These are phyloP conservation scores for Boulengeromyrus knoepffleri DNA, from an alignment of 2,113 vertebrate species.

Conservation along the genomic window DNA sequence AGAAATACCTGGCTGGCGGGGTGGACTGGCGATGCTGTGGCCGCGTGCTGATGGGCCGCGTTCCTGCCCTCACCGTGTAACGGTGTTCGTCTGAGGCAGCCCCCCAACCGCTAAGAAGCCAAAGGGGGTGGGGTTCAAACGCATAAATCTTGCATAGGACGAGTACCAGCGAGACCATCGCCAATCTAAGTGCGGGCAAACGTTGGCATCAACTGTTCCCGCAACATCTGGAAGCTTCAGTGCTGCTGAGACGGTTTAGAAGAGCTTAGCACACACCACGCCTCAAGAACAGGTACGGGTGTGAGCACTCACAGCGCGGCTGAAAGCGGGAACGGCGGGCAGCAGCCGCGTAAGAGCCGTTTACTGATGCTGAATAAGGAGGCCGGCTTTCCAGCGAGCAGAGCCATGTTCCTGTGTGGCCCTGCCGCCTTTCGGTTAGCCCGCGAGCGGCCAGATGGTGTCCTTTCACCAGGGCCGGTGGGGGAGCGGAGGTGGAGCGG, in stretches of 20 bases:
- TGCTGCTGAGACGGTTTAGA: neutral
- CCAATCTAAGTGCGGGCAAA: neutral
- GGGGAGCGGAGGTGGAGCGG: slow-evolving; percentile 49
- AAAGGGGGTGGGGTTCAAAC: neutral
- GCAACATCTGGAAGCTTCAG: neutral
- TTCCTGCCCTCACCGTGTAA: neutral
- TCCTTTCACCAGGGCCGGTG: slow-evolving; percentile 72
- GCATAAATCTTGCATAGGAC: neutral
- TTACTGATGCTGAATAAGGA: neutral
- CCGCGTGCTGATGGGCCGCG: neutral
- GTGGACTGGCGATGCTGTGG: neutral
- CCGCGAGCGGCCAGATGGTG: slow-evolving; percentile 84
- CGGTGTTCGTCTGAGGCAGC: neutral
- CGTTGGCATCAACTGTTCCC: neutral
- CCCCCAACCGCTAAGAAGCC: neutral
- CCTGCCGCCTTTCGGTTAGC: slow-evolving; percentile 52
- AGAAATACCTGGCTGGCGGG: neutral
- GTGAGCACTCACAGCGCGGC: neutral
- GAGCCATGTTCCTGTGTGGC: slow-evolving; percentile 23
- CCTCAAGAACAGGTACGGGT: neutral
- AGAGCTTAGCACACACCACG: neutral
- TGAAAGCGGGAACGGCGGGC: too few species aligned
- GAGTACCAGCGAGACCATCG: neutral
- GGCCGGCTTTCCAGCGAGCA: slow-evolving; percentile 11
- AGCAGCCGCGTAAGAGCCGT: neutral